Percentiles rank a stretch among this genome's conserved stretches.
Evolutionary conservation across 1,140 invertebrate species (phyloP).

Genomic region (Pseudobourletiella spinata): DNA sequence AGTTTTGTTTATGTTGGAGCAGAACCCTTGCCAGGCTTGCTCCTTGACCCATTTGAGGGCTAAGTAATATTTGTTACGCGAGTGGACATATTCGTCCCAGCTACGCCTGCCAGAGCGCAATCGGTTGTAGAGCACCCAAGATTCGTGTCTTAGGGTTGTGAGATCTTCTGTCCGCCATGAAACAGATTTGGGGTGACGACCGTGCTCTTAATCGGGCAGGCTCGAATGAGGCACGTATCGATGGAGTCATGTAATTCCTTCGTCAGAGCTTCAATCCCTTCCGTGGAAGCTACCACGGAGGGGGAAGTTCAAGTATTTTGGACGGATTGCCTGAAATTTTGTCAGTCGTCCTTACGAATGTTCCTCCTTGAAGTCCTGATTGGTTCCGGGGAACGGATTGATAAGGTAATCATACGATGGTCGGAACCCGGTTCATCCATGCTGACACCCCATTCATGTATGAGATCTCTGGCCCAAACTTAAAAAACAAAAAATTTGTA

Average conservation of each 20-base stretch:
- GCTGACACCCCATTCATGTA: constrained; percentile 1
- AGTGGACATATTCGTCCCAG: background rate
- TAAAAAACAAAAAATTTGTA: constrained; percentile 1
- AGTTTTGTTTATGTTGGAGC: background rate
- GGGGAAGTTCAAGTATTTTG: no score
- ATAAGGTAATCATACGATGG: background rate
- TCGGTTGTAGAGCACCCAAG: background rate
- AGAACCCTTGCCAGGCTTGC: background rate
- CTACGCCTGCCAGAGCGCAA: background rate
- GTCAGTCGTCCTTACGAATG: constrained; percentile 7
- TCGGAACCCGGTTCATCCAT: constrained; percentile 8
- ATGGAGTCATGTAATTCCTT: no score
- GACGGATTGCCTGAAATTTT: no score
- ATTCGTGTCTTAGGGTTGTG: background rate
- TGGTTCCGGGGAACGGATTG: background rate
- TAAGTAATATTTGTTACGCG: background rate
- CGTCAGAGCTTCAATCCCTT: no score
- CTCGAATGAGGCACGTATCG: no score
- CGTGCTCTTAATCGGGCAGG: no score
- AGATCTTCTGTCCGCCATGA: background rate
- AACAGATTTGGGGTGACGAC: no score
- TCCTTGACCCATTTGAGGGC: background rate
- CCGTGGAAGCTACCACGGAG: no score
- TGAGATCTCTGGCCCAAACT: background rate
- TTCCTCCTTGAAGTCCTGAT: background rate